Base-by-base conservation (phyloP, 1,140 invertebrate genomes). In the Metaphire vulgaris region DNA sequence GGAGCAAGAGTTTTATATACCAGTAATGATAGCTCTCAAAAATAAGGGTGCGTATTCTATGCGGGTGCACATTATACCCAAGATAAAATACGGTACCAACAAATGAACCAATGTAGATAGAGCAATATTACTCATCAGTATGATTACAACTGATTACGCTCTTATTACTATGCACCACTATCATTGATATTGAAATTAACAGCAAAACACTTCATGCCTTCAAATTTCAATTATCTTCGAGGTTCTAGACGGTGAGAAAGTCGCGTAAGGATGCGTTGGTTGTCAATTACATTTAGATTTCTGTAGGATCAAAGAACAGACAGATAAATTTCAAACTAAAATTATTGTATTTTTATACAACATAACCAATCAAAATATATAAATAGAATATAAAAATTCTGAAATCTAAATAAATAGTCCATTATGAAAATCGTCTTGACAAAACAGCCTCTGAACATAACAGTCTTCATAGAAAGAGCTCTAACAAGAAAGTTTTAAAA, bases 201-300 rank as follows among this genome's bases (percentile, higher is more conserved):
- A n/a, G n/a, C n/a, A n/a, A n/a, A n/a, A n/a, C n/a, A n/a, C n/a
- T n/a, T n/a, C n/a, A n/a, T n/a, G n/a, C n/a, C n/a, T n/a, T n/a
- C n/a, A n/a, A n/a, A n/a, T n/a, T n/a, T n/a, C n/a, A n/a, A n/a
- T n/a, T n/a, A 79, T 75, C 84, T 80, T 32, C 86, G 79, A 64
- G 88, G 88, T 79, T 89, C 89, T 29, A 89, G 81, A 76, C 86
- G 83, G 76, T 88, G 86, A 12, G 92, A 93, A 82, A 93, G 88
- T 81, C 90, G 89, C 70, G 91, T 92, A 65, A 93, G 83, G 33
- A 90, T 87, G 79, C 91, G 85, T 85, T 93, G 91, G 87, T 92
- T 92, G 87, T 93, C 92, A 79, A 93, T 92, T 29, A 91, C 91
- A 78, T 90, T 85, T 76, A 93, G 88, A 81, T 90, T 88, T 70